Evolutionary conservation across 2,797 vertebrate genomes (phyloP).

Genomic region (Chiloscyllium punctatum): DNA sequence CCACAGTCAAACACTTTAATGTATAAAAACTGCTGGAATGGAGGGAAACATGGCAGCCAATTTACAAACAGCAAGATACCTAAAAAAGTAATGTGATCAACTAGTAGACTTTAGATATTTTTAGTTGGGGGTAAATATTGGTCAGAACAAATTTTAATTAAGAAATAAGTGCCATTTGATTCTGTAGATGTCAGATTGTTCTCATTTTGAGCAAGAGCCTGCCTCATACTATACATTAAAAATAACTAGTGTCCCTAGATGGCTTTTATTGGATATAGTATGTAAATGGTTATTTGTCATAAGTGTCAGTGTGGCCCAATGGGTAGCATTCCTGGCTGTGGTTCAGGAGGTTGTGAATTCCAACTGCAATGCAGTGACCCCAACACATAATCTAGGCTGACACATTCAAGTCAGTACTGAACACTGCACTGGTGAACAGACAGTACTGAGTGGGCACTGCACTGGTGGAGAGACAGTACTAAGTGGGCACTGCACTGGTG

Average conservation of each 20-base stretch:
- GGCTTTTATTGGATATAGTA: too few relatives aligned
- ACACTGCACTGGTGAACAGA: neutral
- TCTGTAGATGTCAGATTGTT: neutral
- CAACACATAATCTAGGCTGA: too few relatives aligned
- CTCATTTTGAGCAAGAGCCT: neutral
- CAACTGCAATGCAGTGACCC: too few relatives aligned
- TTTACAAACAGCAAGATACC: slow-evolving; percentile 1
- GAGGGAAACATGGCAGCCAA: neutral
- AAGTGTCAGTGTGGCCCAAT: too few relatives aligned
- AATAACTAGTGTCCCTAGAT: neutral
- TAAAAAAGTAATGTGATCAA: neutral
- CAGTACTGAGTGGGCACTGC: neutral
- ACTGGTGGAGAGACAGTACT: neutral
- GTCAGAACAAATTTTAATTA: neutral
- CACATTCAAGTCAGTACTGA: neutral
- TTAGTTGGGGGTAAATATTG: neutral
- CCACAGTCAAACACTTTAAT: neutral
- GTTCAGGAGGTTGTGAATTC: too few relatives aligned
- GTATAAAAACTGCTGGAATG: neutral
- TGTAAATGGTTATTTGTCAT: too few relatives aligned
- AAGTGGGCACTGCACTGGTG: neutral
- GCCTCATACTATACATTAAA: neutral
- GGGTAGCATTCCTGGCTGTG: too few relatives aligned
- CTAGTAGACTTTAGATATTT: neutral
- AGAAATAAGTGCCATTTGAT: neutral